Percentiles rank a stretch among this genome's conserved stretches.
Conservation (phyloP, 2,113 vertebrate genomes). For the Istiophorus platypterus region DNA sequence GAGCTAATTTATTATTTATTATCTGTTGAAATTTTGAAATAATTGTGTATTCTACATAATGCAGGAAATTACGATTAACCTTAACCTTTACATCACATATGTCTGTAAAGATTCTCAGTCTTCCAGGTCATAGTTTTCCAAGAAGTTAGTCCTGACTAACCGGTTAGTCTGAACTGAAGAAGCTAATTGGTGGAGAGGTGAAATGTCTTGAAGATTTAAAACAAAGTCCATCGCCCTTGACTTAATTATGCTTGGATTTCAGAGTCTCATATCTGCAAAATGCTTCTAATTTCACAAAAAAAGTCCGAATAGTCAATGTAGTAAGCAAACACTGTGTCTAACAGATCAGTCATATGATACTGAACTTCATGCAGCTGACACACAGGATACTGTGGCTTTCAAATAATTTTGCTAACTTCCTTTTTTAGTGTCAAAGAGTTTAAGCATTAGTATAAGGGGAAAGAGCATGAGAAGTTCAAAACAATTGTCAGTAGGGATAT, state of each 20-base stretch:
- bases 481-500: background rate
- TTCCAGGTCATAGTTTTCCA: too few relatives aligned
- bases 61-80: background rate
- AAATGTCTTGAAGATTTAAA: too few relatives aligned
- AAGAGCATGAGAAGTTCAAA: background rate
- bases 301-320: background rate
- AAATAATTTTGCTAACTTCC: slow-evolving; percentile 24
- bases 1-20: background rate
- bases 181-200: too few relatives aligned
- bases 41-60: background rate
- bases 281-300: background rate
- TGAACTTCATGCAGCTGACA: background rate
- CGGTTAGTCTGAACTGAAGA: too few relatives aligned
- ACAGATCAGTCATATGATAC: slow-evolving; percentile 4
- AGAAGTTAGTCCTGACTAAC: too few relatives aligned
- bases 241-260: too few relatives aligned
- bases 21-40: background rate
- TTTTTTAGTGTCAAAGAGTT: background rate
- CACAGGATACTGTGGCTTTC: slow-evolving; percentile 46
- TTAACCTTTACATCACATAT: background rate
- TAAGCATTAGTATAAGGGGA: background rate
- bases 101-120: too few relatives aligned
- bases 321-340: background rate
- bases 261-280: background rate
- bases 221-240: too few relatives aligned